phyloP scores from a whole-genome alignment of 1,140 invertebrate genomes.

The Drosophila kanapiae region DNA sequence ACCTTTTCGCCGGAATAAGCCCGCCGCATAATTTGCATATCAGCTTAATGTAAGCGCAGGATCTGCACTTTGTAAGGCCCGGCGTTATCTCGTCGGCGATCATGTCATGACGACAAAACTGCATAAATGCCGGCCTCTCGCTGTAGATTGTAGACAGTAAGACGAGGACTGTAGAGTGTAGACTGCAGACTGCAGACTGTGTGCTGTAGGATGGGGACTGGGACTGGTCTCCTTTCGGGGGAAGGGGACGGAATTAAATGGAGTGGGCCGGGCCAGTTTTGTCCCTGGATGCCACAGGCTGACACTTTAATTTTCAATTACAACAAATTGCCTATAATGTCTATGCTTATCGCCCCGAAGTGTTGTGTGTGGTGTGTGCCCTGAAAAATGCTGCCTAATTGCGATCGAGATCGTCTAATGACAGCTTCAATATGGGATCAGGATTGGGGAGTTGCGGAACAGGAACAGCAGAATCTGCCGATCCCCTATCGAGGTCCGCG shows the following conservation, averaged over 20 bases:
- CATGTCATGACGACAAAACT: conserved; percentile 76
- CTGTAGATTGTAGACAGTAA: background rate
- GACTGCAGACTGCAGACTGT: background rate
- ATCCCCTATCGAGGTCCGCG: conserved; percentile 64
- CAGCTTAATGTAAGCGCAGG: conserved; percentile 76
- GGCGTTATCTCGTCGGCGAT: conserved; percentile 69
- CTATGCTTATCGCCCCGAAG: conserved; percentile 78
- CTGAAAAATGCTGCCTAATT: conserved; percentile 64
- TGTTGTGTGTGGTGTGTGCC: conserved; percentile 22
- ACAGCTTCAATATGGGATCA: conserved; percentile 13
- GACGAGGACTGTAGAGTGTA: background rate
- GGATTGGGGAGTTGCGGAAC: conserved; percentile 4
- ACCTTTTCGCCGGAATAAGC: conserved; percentile 69
- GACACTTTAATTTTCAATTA: conserved; percentile 84
- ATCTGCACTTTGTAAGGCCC: conserved; percentile 70
- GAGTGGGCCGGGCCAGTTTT: conserved; percentile 39
- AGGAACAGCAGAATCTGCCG: conserved; percentile 9
- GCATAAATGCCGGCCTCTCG: conserved; percentile 42
- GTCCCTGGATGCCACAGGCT: conserved; percentile 75
- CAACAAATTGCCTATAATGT: conserved; percentile 84
- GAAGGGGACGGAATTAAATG: background rate
- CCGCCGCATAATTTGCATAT: conserved; percentile 79
- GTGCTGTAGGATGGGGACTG: background rate
- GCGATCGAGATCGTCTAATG: conserved; percentile 41
- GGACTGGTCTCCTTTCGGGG: background rate